phyloP scores from a whole-genome alignment of 2,888 invertebrate genomes.

The Pseudococcus jackbeardsleyi region DNA sequence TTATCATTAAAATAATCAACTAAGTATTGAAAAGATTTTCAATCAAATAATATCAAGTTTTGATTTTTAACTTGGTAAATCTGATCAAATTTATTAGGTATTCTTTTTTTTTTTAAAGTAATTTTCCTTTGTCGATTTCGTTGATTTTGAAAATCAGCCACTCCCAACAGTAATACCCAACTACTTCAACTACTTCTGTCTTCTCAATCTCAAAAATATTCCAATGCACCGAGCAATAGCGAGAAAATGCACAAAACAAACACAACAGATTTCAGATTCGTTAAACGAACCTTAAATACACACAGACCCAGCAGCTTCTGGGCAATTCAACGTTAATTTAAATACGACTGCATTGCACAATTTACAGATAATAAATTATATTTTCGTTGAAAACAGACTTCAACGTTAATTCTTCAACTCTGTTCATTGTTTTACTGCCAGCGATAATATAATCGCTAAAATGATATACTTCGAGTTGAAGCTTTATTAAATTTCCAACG shows the following conservation, averaged over 20 bases:
- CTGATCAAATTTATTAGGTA: no score
- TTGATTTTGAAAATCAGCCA: no score
- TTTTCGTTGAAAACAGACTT: background rate
- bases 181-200: no score
- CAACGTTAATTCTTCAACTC: background rate
- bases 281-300: background rate
- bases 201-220: background rate
- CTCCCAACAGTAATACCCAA: no score
- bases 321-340: background rate
- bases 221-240: no score
- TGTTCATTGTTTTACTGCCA: background rate
- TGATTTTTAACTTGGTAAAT: no score
- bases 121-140: no score
- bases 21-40: no score
- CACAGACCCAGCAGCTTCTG: background rate
- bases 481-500: conserved; percentile 3
- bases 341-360: background rate
- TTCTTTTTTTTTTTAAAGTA: no score
- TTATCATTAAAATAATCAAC: no score
- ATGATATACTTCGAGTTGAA: background rate
- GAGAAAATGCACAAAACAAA: no score
- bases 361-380: background rate
- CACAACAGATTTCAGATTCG: background rate
- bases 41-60: no score
- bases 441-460: background rate